These are phyloP conservation scores for Strongylocentrotus purpuratus DNA, from an alignment of 35 echinoderm and acorn worm species.

Conservation along the genomic window DNA sequence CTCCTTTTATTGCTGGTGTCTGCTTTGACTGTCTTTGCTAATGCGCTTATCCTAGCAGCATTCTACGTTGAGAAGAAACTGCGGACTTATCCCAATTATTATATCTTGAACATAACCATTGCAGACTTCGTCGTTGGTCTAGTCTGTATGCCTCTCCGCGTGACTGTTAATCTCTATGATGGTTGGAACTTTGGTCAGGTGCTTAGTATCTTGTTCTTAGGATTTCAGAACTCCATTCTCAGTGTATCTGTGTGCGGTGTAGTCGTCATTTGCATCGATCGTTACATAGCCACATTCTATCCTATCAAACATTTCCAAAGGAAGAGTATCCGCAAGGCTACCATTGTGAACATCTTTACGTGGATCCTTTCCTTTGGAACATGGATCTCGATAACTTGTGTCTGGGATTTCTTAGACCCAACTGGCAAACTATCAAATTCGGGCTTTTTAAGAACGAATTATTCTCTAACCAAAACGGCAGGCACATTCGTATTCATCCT, in stretches of 20 bases:
- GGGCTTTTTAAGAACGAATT: not conserved
- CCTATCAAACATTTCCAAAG: conserved; percentile 31
- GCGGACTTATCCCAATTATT: too few relatives aligned
- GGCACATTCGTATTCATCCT: not conserved
- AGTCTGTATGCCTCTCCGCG: conserved; percentile 31
- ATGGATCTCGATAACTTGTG: not conserved
- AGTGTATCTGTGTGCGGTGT: not conserved
- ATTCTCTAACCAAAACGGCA: not conserved
- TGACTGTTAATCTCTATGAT: not conserved
- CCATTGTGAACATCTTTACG: not conserved
- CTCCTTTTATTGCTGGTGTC: not conserved
- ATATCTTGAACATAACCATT: not conserved
- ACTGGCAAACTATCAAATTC: not conserved
- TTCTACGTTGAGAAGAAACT: not conserved
- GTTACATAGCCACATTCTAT: not conserved
- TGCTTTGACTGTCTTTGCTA: not conserved
- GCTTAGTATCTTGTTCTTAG: not conserved
- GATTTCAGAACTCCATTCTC: not conserved
- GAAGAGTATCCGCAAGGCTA: not conserved
- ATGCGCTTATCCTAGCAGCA: conserved; percentile 30
- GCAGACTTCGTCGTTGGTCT: conserved; percentile 35
- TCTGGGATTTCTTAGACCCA: conserved; percentile 1
- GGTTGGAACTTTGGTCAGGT: not conserved
- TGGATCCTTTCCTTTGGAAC: conserved; percentile 12
- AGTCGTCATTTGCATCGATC: too few relatives aligned